Evolutionary conservation across 2,888 invertebrate species (phyloP), one percentile per base, ranked within the genome.

Genomic region (Sylvicola fuscatus): DNA sequence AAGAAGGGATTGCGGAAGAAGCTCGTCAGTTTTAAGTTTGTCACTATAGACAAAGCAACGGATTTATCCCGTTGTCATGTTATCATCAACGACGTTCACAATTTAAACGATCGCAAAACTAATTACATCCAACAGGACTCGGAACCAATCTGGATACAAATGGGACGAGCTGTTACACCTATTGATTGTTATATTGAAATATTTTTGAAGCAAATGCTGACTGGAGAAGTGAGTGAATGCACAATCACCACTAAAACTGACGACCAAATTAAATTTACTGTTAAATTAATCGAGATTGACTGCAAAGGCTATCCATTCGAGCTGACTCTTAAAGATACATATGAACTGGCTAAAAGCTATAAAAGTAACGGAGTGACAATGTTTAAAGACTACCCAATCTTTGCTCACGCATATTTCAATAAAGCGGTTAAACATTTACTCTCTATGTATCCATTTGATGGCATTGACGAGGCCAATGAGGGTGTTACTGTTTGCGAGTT

Each of bases 341-440:
- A 52, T 39, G 43, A 50, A 6, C 43, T 62, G 40, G 62, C 66
- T 0, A 41, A 50, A 14, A 49, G 51, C 7, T 64, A 62, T 37
- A 66, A 66, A 43, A 50, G 54, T 26, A 57, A 56, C 39, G 68
- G 67, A 2, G 73, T 78, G 1, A 52, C 62, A 21, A 60, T 82
- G 40, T 80, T 78, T 41, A 71, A 71, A 48, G 49, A 61, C 2
- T 65, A 67, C 40, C 65, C 70, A 35, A 58, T 61, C 8, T 79
- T 81, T 50, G 81, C 83, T 0, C 84, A 81, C 45, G 58, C 64
- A 40, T 66, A 70, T 45, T 89, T 84, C 51, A 70, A 67, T 41
- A 74, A 72, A 52, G 72, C 78, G 2, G 62, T 82, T 15, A 82
- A 82, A 54, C 64, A 77, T 46, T 48, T 86, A 5, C 67, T 76